Evolutionary conservation across 1,140 invertebrate genomes (phyloP).

Genomic region (Lineus longissimus): DNA sequence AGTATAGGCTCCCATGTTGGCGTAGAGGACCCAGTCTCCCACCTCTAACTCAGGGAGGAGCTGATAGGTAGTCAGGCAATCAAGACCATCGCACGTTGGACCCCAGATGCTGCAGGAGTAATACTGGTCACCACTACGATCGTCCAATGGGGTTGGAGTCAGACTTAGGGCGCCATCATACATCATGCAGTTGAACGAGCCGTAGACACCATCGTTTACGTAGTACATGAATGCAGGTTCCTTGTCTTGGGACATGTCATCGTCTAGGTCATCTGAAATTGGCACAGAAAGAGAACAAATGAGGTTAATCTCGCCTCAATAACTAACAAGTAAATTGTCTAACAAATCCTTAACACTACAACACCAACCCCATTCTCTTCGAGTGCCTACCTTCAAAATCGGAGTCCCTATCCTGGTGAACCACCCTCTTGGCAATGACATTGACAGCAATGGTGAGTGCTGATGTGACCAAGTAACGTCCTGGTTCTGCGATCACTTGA

Average conservation of each 20-base stretch:
- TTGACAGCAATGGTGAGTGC: conserved; percentile 87
- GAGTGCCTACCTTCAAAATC: too few species aligned
- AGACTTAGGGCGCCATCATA: conserved; percentile 81
- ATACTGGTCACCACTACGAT: conserved; percentile 50
- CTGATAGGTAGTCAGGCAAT: conserved; percentile 72
- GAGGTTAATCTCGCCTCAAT: too few species aligned
- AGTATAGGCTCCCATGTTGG: conserved; percentile 93
- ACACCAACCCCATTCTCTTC: too few species aligned
- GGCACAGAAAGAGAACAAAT: too few species aligned
- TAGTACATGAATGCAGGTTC: conserved; percentile 69
- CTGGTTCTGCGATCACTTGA: conserved; percentile 90
- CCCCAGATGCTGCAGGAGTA: conserved; percentile 76
- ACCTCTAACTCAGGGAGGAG: conserved; percentile 71
- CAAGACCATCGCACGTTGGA: conserved; percentile 90
- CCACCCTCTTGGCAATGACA: conserved; percentile 75
- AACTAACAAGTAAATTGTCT: too few species aligned
- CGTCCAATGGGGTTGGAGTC: conserved; percentile 16
- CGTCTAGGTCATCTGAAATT: too few species aligned
- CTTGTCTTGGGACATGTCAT: conserved; percentile 31
- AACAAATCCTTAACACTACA: too few species aligned
- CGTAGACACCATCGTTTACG: conserved; percentile 94
- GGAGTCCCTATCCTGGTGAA: conserved; percentile 34
- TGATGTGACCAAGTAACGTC: conserved; percentile 83
- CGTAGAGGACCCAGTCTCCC: conserved; percentile 82
- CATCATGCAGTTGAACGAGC: conserved; percentile 94